Evolutionary conservation across 2,797 vertebrate species (phyloP).

Genomic region (Aulostomus chinensis): DNA sequence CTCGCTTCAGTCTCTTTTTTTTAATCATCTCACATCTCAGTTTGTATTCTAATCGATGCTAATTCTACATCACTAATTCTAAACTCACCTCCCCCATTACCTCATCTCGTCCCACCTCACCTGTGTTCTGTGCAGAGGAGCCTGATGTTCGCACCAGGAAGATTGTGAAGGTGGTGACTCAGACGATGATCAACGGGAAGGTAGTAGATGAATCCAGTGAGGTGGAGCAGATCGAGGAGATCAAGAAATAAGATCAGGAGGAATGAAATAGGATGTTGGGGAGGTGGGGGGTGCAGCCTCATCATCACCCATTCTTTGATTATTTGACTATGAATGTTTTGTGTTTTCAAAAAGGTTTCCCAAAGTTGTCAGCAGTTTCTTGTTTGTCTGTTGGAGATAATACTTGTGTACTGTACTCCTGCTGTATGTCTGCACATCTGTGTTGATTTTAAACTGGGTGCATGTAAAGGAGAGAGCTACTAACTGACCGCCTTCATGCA

Average conservation of each 20-base stretch:
- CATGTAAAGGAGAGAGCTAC: conserved; percentile 2
- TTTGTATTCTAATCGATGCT: no score
- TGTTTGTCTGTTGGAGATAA: conserved; percentile 10
- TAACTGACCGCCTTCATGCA: conserved; percentile 16
- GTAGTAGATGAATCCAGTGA: conserved; percentile 86
- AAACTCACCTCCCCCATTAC: not conserved
- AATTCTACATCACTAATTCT: no score
- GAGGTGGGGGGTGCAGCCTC: not conserved
- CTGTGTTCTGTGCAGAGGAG: conserved; percentile 66
- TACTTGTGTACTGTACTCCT: not conserved
- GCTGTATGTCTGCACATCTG: no score
- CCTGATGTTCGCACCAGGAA: conserved; percentile 86
- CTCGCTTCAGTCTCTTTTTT: not conserved
- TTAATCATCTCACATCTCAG: no score
- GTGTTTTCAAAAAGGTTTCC: conserved; percentile 13
- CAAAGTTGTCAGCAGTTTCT: not conserved
- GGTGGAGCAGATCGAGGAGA: conserved; percentile 84
- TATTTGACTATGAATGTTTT: conserved; percentile 11
- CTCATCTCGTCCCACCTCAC: not conserved
- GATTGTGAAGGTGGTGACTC: conserved; percentile 88
- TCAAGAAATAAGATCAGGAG: conserved; percentile 68
- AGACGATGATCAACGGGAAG: conserved; percentile 86
- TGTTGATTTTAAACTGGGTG: no score
- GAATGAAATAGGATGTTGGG: not conserved
- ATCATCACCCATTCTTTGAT: not conserved